Evolutionary conservation across 2,113 vertebrate species (phyloP).

Genomic region (Syngnathus floridae): DNA sequence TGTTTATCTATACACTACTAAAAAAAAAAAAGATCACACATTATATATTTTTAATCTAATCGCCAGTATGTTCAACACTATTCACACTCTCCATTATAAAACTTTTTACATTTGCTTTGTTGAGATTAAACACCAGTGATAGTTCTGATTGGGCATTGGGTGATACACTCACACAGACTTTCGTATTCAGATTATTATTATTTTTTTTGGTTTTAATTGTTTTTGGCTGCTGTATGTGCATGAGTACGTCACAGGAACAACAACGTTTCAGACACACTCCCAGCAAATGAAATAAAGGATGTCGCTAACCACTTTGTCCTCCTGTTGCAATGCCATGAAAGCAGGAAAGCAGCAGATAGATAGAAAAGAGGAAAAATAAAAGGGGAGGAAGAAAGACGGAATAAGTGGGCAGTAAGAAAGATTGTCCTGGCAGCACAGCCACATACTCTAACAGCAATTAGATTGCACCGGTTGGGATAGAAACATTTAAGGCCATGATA

Average conservation of each 20-base stretch:
- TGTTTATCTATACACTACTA: background rate
- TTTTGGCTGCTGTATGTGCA: constrained; percentile 60
- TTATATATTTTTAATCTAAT: background rate
- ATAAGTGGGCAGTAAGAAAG: constrained; percentile 47
- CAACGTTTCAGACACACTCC: constrained; percentile 38
- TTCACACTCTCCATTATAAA: too few species aligned
- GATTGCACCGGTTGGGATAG: constrained; percentile 37
- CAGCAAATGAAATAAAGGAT: constrained; percentile 53
- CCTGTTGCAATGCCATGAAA: constrained; percentile 74
- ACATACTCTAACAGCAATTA: constrained; percentile 35
- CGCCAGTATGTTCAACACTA: too few species aligned
- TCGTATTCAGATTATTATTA: background rate
- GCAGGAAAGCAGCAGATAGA: constrained; percentile 66
- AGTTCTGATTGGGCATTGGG: background rate
- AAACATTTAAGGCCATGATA: constrained; percentile 42
- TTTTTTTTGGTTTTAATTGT: constrained; percentile 10
- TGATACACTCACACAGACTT: constrained; percentile 43
- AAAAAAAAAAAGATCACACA: background rate
- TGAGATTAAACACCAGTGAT: background rate
- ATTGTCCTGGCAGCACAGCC: constrained; percentile 25
- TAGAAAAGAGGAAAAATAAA: constrained; percentile 31
- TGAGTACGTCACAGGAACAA: constrained; percentile 30
- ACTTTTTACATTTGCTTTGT: too few species aligned
- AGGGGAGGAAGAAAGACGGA: constrained; percentile 11
- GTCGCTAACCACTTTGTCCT: constrained; percentile 80